Evolutionary conservation across 2,113 vertebrate species (phyloP), one percentile per base, ranked within the genome.

Genomic region (Grammomys surdaster): DNA sequence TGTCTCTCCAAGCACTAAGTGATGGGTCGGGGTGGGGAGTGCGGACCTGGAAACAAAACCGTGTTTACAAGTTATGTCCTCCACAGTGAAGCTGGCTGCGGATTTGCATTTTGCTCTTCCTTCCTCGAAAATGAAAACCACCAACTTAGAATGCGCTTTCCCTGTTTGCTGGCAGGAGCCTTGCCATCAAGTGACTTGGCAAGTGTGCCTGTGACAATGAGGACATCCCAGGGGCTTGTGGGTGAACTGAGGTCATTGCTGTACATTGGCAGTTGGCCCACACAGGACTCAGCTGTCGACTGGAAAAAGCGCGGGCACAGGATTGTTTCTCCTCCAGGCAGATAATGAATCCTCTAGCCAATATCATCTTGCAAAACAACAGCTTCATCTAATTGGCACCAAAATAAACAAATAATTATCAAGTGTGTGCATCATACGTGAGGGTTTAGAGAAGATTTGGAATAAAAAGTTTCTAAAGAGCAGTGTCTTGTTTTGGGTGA

Each of bases 191-290:
- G 87, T 31, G 22, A 78, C 90, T 92, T 96, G 95, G 94, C 92
- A 43, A 33, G 1, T 48, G 85, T 70, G 90, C 88, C 46, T 46
- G 56, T 93, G 95, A 96, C 78, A 70, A 65, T 43, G 5, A 87
- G 94, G 90, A 67, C 85, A 6, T 93, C 92, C 88, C 95, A 69
- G 82, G 91, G 58, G 46, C 86, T 11, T 8, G 24, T 1, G 20
- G 94, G 97, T 97, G 90, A 97, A 93, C 92, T 93, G 87, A 97
- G 96, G 97, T 95, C 91, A 87, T 12, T 24, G n/a, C 58, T 51
- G 40, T 36, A 94, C 40, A 9, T 36, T 13, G 86, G 94, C 90
- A 36, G 91, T 93, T 95, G 91, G 89, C 86, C 58, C 70, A 60
- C 22, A 60, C 73, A 56, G 51, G 70, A 92, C 92, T 92, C 13